Base-by-base conservation (phyloP, 2,797 vertebrate species). In the Lagocephalus sceleratus region DNA sequence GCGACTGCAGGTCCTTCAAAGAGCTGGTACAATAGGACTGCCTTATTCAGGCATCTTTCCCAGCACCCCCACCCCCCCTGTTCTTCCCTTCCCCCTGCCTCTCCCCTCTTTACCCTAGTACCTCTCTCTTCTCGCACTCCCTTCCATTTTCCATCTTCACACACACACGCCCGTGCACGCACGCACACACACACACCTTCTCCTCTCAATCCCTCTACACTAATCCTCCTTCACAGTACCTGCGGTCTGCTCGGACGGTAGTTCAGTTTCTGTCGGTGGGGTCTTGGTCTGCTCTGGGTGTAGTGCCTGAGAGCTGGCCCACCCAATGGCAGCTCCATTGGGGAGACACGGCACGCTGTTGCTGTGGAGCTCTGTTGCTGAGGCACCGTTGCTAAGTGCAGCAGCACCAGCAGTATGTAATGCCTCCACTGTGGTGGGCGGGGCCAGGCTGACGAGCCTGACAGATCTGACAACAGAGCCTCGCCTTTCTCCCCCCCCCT, bases 311-410 rank as follows among this genome's bases (percentile, higher is more conserved):
- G 85, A 68, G 82, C 86, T 71, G 88, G 88, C 87, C 86, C 88
- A 65, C 87, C 88, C 88, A 88, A 87, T 76, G 88, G 88, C 83
- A 90, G 87, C 85, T 90, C 88, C 88, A 90, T 90, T 82, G 88
- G 82, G 86, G 85, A 89, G 86, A 87, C 88, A 88, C 88, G 81
- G 87, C 87, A 85, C 87, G 77, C 85, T 82, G 86, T 87, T 89
- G 85, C 85, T 76, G 84, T 86, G 87, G 86, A 81, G 81, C 83
- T 87, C 73, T 85, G 84, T 89, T 89, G 87, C 87, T 54, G 85
- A 87, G 85, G 84, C 86, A 83, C 85, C 55, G 88, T 90, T 90
- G 88, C 88, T 90, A 90, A 87, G 88, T 87, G 85, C 84, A 67
- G 20, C 47, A 81, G 86, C 80, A 84, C 71, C 86, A 86, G 84